Evolutionary conservation across 1,140 invertebrate species (phyloP), one percentile per base, ranked within the genome.

Genomic region (Amyelois transitella): DNA sequence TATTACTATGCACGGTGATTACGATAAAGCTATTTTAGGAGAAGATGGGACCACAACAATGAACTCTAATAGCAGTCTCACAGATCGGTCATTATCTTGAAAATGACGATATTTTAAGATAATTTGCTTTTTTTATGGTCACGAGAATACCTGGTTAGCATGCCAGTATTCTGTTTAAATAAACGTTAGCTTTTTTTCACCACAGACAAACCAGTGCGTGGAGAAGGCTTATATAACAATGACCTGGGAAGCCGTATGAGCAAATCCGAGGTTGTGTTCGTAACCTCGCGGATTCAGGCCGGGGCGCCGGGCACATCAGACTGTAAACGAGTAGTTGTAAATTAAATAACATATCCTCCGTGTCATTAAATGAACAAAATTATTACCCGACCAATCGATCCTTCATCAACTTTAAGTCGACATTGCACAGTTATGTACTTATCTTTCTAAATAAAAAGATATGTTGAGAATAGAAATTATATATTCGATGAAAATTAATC

Each of bases 1-100:
- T 73, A 74, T 77, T 70, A 67, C 59, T 47, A 58, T 49, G 51
- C 61, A 64, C 54, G 58, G 59, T 57, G 65, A 74, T 69, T 71
- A 76, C 48, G 52, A 56, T 64, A 58, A 66, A 55, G 71, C 63
- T 77, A 77, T 74, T 77, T 72, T 66, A 43, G 43, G 59, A 64
- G 51, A 43, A 43, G 59, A 65, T 52, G 52, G 38, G 58, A 69
- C 64, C 64, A 53, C 71, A 70, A 66, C 56, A 69, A 62, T 59
- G 60, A 56, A 53, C 45, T 48, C 45, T 68, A 68, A 71, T 72
- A 60, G 60, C 45, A 21, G 20, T 48, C 45, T 48, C 45, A n/a
- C 45, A n/a, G 18, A 48, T 21, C 45, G 18, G 18, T 48, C 20
- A 48, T 48, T 48, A 48, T 48, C 45, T 48, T 19, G 45, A 21